Evolutionary conservation across 2,888 invertebrate species (phyloP), one percentile per base, ranked within the genome.

Genomic region (Rhimphoctona megacephalus): DNA sequence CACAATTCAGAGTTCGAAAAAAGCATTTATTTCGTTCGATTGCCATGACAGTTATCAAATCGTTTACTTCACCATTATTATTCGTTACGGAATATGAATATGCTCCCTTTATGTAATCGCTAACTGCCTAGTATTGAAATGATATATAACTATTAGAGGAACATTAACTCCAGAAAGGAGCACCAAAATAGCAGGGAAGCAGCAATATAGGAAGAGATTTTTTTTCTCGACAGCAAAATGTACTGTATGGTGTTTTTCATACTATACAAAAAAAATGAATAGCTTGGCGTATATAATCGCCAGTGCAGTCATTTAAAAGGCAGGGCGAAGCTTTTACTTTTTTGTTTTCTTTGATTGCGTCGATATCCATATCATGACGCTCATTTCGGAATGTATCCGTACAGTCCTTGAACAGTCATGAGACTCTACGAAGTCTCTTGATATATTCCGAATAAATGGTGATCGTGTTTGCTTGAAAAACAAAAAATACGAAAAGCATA

Each of bases 341-440:
- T 49, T 74, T 52, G 30, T 54, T 81, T 85, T 81, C 78, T 85
- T 73, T 74, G 61, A 85, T 81, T 81, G 67, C 72, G 64, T 78
- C 78, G 78, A 81, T 72, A 81, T 85, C 70, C 81, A 66, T 85
- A 78, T 72, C 61, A 78, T 78, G 77, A 73, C 78, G 77, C 81
- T 73, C 67, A 54, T 54, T 61, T 49, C 36, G 36, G 1, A n/a
- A 67, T 39, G 9, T 9, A 39, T 9, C 8, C 39, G 39, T 39
- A 9, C 39, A 9, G 39, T 39, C 39, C 2, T 39, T 9, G 8
- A 39, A 8, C 7, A 8, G 9, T 39, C 39, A 39, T 8, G 39
- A 39, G 39, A 7, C 39, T 39, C 39, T 7, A 39, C 39, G 39
- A 39, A 39, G 39, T 39, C 39, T 39, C 39, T 39, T 39, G 39